These are phyloP conservation scores for Sandelia bainsii DNA, from an alignment of 2,797 vertebrate species.

Conservation along the genomic window DNA sequence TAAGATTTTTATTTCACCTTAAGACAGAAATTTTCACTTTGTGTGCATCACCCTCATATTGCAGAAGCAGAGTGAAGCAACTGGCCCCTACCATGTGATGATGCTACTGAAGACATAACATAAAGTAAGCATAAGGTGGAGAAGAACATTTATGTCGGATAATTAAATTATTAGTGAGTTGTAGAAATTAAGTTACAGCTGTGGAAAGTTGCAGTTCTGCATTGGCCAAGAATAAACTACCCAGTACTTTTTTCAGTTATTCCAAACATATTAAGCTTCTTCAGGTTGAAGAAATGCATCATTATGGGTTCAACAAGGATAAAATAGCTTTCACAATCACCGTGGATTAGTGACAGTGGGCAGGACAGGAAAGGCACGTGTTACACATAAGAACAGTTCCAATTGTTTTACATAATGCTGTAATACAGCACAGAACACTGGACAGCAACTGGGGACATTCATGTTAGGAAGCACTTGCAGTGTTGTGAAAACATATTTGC, in stretches of 20 bases:
- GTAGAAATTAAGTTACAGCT: not conserved
- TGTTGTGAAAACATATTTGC: too few species aligned
- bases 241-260: not conserved
- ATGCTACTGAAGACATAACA: not conserved
- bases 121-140: slow-evolving; percentile 11
- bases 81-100: not conserved
- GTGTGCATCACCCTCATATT: not conserved
- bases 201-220: not conserved
- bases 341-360: not conserved
- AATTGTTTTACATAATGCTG: not conserved
- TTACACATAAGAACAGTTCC: not conserved
- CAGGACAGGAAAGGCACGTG: not conserved
- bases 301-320: not conserved
- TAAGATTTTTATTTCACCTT: not conserved
- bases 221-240: too few species aligned
- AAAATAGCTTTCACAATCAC: not conserved
- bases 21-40: too few species aligned
- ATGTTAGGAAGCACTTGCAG: not conserved
- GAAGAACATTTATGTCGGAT: too few species aligned
- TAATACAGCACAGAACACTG: not conserved
- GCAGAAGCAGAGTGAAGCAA: not conserved
- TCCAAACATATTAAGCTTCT: not conserved
- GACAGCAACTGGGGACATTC: not conserved
- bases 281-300: not conserved
- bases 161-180: not conserved